Base-by-base conservation (phyloP, 2,113 vertebrate species). In the Bubo scandiacus region DNA sequence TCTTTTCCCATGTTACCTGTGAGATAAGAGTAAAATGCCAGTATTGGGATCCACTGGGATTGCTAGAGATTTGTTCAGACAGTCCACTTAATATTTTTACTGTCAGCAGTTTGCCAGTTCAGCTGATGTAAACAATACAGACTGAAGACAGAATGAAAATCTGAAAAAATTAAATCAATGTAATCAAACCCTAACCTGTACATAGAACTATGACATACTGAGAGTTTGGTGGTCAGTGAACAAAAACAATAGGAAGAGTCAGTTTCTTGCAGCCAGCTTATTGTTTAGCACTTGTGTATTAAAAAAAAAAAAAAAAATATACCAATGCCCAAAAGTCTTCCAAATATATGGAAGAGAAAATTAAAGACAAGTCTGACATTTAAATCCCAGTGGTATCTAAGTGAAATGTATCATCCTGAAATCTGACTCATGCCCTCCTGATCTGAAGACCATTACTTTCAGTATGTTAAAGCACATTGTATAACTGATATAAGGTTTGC, bases 361-460 rank as follows among this genome's bases (percentile, higher is more conserved):
- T 90, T 45, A 92, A 96, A 97, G 85, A 83, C 73, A 91, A 97
- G 59, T 68, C 65, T 96, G 95, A 91, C 96, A 94, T 96, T 96
- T 96, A 93, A 98, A 87, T 91, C 84, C 81, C 77, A 77, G 18
- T n/a, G 45, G 81, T 67, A 79, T 67, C n/a, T 77, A 86, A 92
- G 61, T 70, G 78, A 96, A 97, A 94, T 58, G 45, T 45, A 94
- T 78, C 70, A 91, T 78, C 52, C 84, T 80, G 94, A 91, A 94
- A 91, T 71, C 77, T 96, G 90, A 89, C 81, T 96, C 91, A 81
- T 14, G 27, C 58, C 52, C 80, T 90, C 96, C 81, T 96, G 67
- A 68, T 89, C 19, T 90, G 90, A 96, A 95, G 88, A 95, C 93
- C 52, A 72, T 91, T 63, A 91, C 45, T 78, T 97, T 83, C 85